Evolutionary conservation across 2,113 vertebrate species (phyloP), one percentile per base, ranked within the genome.

Genomic region (Ictidomys tridecemlineatus): DNA sequence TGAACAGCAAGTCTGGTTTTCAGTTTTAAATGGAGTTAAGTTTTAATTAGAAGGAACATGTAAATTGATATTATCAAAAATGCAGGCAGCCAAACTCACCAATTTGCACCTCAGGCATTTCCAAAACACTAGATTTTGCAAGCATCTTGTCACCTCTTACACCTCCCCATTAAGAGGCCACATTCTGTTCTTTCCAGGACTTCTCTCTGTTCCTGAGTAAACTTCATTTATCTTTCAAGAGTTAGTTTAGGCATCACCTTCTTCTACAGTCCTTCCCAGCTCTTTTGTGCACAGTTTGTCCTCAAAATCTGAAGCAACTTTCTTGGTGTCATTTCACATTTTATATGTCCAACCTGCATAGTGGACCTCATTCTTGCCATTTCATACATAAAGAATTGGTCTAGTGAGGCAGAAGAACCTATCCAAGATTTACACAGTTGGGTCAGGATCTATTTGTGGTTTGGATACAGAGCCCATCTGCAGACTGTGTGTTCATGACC

Each of bases 11-110:
- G 39, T 45, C 39, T 48, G 2, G 17, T 80, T 85, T 86, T 78
- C 14, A 69, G 30, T 91, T 96, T 92, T 67, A 56, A 92, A 90
- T 45, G 84, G 14, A 88, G 37, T 28, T 83, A 63, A 61, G 48
- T 89, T 86, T 95, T 91, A 80, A 89, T 95, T 53, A 58, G 37
- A 87, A 86, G 2, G 24, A 83, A 76, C 26, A n/a, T 87, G 13
- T 34, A 78, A 86, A 91, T 37, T 42, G 56, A 61, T 86, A 69
- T 34, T 34, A 14, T 58, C 26, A 82, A 78, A 93, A 88, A 72
- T 72, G 5, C 4, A 7, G 83, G 61, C 11, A 14, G 39, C 32
- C 67, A 51, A 51, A 78, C 4, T 37, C 18, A 45, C 34, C 26
- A 85, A 83, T 78, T 93, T 58, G 42, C 42, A 91, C 26, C 13